Conservation (phyloP, 2,113 vertebrate species). For the Garra rufa region DNA sequence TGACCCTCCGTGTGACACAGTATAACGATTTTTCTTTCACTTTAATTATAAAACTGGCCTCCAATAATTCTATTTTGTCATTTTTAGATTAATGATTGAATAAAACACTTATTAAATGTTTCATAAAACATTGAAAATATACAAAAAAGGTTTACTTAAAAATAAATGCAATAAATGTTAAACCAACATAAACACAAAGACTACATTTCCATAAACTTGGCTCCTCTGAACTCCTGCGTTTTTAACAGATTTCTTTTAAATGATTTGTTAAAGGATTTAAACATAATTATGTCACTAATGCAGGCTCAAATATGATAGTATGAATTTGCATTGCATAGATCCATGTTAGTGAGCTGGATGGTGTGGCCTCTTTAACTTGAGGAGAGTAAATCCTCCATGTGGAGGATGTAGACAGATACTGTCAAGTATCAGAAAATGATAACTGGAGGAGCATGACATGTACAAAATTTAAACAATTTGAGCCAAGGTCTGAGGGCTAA, state of each 20-base stretch:
- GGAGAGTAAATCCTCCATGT: slow-evolving; percentile 2
- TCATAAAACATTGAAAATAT: background rate
- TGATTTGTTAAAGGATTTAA: background rate
- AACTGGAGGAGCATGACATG: slow-evolving; percentile 9
- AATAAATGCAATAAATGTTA: too few species aligned
- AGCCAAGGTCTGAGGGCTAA: background rate
- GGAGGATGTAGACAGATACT: slow-evolving; percentile 35
- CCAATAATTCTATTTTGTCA: background rate
- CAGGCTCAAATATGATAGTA: background rate
- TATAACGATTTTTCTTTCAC: background rate
- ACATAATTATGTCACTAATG: background rate
- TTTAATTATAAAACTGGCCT: background rate
- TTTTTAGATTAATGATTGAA: background rate
- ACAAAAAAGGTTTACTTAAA: too few species aligned
- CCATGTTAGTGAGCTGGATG: background rate
- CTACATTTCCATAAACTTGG: background rate
- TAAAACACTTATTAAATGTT: too few species aligned
- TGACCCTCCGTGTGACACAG: too few species aligned
- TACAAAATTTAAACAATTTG: slow-evolving; percentile 30
- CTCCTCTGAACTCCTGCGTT: background rate
- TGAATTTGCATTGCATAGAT: background rate
- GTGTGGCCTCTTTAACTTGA: background rate
- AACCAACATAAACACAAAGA: background rate
- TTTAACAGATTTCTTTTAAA: too few species aligned
- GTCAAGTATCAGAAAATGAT: slow-evolving; percentile 23